phyloP scores from a whole-genome alignment of 2,113 vertebrate genomes.

The Polypterus senegalus region DNA sequence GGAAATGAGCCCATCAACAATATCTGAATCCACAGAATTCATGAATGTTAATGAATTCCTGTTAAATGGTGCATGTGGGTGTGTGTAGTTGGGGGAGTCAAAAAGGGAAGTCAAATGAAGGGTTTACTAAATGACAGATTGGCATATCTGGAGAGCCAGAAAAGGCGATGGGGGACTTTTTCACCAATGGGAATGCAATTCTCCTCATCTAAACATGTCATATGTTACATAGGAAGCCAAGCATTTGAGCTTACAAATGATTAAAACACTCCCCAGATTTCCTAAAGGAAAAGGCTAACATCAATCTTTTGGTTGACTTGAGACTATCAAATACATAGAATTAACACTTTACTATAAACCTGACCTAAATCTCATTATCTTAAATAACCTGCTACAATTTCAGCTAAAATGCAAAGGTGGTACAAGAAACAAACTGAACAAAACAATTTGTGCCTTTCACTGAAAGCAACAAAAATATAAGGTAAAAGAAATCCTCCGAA shows the following conservation, averaged over 20 bases:
- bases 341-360: too few species aligned
- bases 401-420: too few species aligned
- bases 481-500: too few species aligned
- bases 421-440: too few species aligned
- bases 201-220: conserved; percentile 3
- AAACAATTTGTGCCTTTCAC: too few species aligned
- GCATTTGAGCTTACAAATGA: conserved; percentile 43
- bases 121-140: not conserved
- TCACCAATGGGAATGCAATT: not conserved
- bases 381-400: too few species aligned
- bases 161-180: conserved; percentile 25
- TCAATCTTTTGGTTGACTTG: not conserved
- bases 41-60: conserved; percentile 53
- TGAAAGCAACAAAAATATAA: too few species aligned
- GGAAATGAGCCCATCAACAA: conserved; percentile 42
- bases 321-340: too few species aligned
- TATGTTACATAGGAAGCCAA: not conserved
- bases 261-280: conserved; percentile 5
- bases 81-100: not conserved
- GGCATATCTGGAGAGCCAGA: conserved; percentile 16
- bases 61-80: not conserved
- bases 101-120: not conserved
- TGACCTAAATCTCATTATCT: too few species aligned
- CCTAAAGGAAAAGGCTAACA: not conserved
- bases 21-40: conserved; percentile 39